phyloP scores from a whole-genome alignment of 1,140 invertebrate species.

The Holcopasites calliopsidis region DNA sequence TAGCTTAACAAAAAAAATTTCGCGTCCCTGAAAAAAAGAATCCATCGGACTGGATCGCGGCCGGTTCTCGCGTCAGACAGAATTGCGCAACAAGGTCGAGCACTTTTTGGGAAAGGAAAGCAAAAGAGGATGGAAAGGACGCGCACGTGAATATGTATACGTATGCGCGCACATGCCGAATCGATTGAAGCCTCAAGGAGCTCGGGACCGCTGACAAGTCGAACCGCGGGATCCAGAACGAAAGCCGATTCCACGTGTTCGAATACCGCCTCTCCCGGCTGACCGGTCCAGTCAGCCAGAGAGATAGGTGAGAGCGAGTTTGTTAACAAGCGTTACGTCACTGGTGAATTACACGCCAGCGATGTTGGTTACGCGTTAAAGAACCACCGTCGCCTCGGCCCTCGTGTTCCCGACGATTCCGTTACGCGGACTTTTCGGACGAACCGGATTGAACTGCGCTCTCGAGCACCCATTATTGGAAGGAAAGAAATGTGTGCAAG shows the following conservation, averaged over 20 bases:
- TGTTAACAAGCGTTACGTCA: constrained; percentile 40
- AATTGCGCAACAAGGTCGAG: constrained; percentile 14
- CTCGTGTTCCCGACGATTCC: too few relatives aligned
- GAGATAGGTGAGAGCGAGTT: constrained; percentile 50
- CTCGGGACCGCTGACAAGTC: background rate
- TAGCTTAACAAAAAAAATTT: background rate
- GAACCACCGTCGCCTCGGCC: background rate
- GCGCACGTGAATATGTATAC: background rate
- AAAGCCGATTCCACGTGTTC: constrained; percentile 1
- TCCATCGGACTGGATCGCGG: background rate
- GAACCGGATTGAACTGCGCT: too few relatives aligned
- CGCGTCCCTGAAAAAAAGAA: background rate
- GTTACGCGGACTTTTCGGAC: background rate
- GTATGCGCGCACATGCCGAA: background rate
- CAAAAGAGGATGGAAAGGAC: background rate
- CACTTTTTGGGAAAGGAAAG: background rate
- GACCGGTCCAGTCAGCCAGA: constrained; percentile 17
- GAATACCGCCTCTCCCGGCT: background rate
- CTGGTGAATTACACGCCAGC: constrained; percentile 16
- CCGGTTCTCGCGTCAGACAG: background rate
- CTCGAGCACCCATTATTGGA: too few relatives aligned
- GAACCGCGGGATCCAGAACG: background rate
- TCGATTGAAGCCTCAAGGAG: background rate
- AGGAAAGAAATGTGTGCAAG: too few relatives aligned
- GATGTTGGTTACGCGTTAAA: background rate